Conservation (phyloP, 2,888 invertebrate species). For the Ferdinandea cuprea region DNA sequence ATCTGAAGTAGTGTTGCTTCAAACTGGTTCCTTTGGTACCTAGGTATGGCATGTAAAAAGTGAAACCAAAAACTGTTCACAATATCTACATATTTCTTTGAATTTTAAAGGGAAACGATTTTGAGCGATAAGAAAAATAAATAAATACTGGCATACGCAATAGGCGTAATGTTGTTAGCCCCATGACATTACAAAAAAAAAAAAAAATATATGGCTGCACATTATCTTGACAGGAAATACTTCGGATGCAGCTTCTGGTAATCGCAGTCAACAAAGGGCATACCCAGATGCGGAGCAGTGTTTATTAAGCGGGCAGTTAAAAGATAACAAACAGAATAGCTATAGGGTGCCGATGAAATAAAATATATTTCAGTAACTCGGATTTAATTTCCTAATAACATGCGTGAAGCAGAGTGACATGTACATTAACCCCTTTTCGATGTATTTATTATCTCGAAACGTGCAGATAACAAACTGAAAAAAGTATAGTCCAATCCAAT, state of each 20-base stretch:
- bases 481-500: too few species aligned
- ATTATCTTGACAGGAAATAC: conserved; percentile 21
- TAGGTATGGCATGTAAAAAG: conserved; percentile 9
- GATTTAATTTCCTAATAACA: too few species aligned
- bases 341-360: background rate
- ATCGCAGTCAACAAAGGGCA: background rate
- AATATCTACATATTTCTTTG: background rate
- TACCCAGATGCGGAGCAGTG: background rate
- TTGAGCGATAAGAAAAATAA: conserved; percentile 25
- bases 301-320: background rate
- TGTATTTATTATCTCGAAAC: too few species aligned
- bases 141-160: too few species aligned
- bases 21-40: conserved; percentile 26
- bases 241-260: conserved; percentile 2
- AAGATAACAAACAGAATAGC: background rate
- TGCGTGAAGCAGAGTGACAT: too few species aligned
- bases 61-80: conserved; percentile 14
- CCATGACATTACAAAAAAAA: background rate
- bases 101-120: background rate
- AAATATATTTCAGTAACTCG: background rate
- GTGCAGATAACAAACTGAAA: too few species aligned
- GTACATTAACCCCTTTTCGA: too few species aligned
- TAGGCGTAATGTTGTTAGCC: background rate
- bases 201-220: background rate
- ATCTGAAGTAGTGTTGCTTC: conserved; percentile 10